These are phyloP conservation scores for Gerosis bhagava DNA, from an alignment of 2,888 invertebrate species.

Conservation along the genomic window DNA sequence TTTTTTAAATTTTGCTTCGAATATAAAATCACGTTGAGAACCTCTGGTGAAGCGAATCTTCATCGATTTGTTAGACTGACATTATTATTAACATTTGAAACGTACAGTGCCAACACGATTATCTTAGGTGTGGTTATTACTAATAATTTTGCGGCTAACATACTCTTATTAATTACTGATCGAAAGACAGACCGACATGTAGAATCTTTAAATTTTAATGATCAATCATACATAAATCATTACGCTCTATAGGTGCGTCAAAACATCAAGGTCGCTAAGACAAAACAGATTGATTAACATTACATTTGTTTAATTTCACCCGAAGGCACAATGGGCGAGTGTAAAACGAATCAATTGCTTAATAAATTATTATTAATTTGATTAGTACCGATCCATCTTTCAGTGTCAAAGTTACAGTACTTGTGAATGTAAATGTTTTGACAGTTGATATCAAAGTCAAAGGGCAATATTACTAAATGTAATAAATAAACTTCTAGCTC, in stretches of 20 bases:
- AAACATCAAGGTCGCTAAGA: conserved; percentile 7
- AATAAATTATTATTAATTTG: conserved; percentile 17
- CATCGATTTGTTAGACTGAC: conserved; percentile 15
- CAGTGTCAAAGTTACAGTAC: conserved; percentile 9
- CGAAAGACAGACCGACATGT: too few relatives aligned
- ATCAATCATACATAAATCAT: conserved; percentile 22
- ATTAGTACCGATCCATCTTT: conserved; percentile 15
- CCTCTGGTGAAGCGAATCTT: conserved; percentile 17
- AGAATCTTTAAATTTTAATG: too few relatives aligned
- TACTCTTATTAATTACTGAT: too few relatives aligned
- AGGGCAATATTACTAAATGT: conserved; percentile 9
- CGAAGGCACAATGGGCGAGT: conserved; percentile 11
- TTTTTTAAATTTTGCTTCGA: too few relatives aligned
- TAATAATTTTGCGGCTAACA: too few relatives aligned
- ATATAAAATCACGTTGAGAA: too few relatives aligned
- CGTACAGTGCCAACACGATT: neutral
- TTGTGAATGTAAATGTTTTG: conserved; percentile 15
- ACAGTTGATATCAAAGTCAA: conserved; percentile 8
- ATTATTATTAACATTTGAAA: conserved; percentile 11
- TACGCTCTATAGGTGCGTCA: conserved; percentile 8
- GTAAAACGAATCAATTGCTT: conserved; percentile 14
- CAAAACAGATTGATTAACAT: conserved; percentile 17
- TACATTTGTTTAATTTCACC: conserved; percentile 21
- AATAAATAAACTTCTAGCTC: too few relatives aligned
- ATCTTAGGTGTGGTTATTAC: too few relatives aligned